phyloP scores from a whole-genome alignment of 1,140 invertebrate genomes.

The Epicauta chinensis region DNA sequence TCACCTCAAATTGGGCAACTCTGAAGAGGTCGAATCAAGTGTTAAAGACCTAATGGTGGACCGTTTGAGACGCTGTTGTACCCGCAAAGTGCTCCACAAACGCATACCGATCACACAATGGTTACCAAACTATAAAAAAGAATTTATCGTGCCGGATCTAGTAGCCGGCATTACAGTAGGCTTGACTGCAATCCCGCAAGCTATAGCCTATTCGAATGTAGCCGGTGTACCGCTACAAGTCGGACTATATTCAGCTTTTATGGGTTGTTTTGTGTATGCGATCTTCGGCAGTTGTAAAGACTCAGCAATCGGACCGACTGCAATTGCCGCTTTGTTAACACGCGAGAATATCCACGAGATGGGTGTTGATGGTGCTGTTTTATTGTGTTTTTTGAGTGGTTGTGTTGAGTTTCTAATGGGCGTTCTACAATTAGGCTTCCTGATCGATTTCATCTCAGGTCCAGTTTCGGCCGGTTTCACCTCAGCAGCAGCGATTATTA shows the following conservation, averaged over 20 bases:
- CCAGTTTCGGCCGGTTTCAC: conserved; percentile 90
- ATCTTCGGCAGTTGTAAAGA: conserved; percentile 72
- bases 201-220: conserved; percentile 77
- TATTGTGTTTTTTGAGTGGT: conserved; percentile 75
- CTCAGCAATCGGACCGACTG: conserved; percentile 64
- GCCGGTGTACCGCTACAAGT: conserved; percentile 69
- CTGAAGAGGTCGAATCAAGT: conserved; percentile 17
- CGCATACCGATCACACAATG: conserved; percentile 65
- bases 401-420: conserved; percentile 75
- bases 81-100: conserved; percentile 61
- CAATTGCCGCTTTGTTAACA: conserved; percentile 60
- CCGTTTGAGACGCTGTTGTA: conserved; percentile 46
- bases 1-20: not conserved
- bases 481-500: conserved; percentile 83
- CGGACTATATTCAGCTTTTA: conserved; percentile 80
- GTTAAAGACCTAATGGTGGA: conserved; percentile 41
- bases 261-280: conserved; percentile 74
- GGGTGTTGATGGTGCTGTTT: conserved; percentile 65
- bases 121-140: conserved; percentile 63
- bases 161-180: conserved; percentile 82
- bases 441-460: conserved; percentile 86
- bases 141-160: conserved; percentile 59
- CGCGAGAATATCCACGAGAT: conserved; percentile 55
- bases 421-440: conserved; percentile 77
- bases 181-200: conserved; percentile 75